Evolutionary conservation across 2,797 vertebrate genomes (phyloP).

Genomic region (Crocodylus rhombifer): DNA sequence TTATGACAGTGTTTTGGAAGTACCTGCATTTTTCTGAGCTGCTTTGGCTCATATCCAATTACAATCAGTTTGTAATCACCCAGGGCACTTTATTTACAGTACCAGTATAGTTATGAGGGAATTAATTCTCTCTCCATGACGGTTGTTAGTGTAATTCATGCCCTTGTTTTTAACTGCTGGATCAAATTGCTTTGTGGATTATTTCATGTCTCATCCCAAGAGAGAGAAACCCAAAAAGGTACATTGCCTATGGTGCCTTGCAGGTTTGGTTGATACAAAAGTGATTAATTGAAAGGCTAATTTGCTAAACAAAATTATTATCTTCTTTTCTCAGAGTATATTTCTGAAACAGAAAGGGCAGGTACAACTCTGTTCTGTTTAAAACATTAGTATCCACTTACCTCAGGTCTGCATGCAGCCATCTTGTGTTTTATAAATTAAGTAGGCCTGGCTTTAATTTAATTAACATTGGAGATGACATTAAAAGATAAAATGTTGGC

Average conservation of each 20-base stretch:
- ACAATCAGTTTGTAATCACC: conserved; percentile 69
- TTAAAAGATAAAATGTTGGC: conserved; percentile 37
- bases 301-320: conserved; percentile 63
- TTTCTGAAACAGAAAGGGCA: conserved; percentile 49
- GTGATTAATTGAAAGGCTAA: conserved; percentile 18
- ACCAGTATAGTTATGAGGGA: conserved; percentile 68
- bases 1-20: conserved; percentile 27
- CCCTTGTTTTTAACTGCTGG: conserved; percentile 76
- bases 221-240: conserved; percentile 65
- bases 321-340: conserved; percentile 32
- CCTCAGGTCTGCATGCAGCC: not conserved
- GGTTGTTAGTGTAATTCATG: conserved; percentile 76
- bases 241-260: conserved; percentile 71
- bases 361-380: not conserved
- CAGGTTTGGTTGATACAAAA: conserved; percentile 38
- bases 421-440: not conserved
- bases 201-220: conserved; percentile 65
- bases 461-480: conserved; percentile 14
- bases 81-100: conserved; percentile 58
- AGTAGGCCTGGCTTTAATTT: conserved; percentile 9
- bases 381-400: not conserved
- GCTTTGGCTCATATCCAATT: conserved; percentile 72
- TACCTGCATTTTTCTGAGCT: conserved; percentile 63
- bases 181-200: conserved; percentile 76
- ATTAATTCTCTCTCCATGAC: conserved; percentile 76